Evolutionary conservation across 2,797 vertebrate species (phyloP), one percentile per base, ranked within the genome.

Genomic region (Arnoldichthys spilopterus): DNA sequence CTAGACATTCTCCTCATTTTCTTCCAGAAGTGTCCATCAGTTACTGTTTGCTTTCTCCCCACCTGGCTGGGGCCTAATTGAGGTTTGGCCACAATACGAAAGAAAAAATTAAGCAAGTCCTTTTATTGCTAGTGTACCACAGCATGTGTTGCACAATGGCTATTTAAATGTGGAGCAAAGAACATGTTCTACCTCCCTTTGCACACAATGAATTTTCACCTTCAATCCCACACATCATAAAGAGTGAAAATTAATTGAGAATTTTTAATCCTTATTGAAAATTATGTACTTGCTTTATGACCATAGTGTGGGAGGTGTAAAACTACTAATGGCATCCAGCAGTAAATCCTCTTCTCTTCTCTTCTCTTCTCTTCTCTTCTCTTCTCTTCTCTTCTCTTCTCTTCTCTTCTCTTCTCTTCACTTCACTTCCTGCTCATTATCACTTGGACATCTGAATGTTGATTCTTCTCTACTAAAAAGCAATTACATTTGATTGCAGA

Each of bases 161-260:
- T 76, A 70, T 73, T 75, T 61, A n/a, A 70, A 69, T 80, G 68
- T 59, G 62, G 64, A 76, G 51, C 40, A n/a, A 73, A n/a, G 70
- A 78, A 77, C 49, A 51, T 22, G 71, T 58, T 16, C 76, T 62
- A 40, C 34, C 24, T 66, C 47, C 76, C 58, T 43, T 40, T 66
- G 26, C 28, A 70, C 47, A 53, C 63, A 69, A 43, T 69, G 63
- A 58, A 76, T 69, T 78, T 82, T 81, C 72, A 69, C 66, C 32
- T 61, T 72, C 13, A 68, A 20, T 80, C 62, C 30, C 32, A 61
- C 32, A 56, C 45, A 59, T 70, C 32, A 64, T 75, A 70, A 75
- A 56, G 67, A 77, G 24, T 12, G 66, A 71, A 79, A 69, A 80
- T 78, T 74, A 79, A 77, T 79, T 85, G 76, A 59, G 53, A 79